These are phyloP conservation scores for Naja naja DNA, from an alignment of 2,113 vertebrate genomes.

Conservation along the genomic window DNA sequence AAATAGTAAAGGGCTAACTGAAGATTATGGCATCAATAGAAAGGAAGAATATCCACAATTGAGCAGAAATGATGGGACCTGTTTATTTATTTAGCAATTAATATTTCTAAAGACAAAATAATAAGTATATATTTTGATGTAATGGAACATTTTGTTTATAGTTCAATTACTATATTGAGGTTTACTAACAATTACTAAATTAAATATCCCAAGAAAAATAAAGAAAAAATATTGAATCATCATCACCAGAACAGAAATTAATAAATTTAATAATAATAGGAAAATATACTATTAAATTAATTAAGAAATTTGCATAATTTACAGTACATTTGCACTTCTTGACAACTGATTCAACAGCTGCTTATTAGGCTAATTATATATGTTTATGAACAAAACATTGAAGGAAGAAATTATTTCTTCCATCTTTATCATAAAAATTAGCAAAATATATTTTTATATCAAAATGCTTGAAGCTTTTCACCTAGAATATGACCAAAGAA, in stretches of 20 bases:
- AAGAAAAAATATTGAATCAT: constrained; percentile 50
- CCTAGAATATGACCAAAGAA: constrained; percentile 51
- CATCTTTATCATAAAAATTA: constrained; percentile 54
- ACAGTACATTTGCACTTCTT: constrained; percentile 65
- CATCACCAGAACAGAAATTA: constrained; percentile 44
- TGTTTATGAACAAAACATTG: constrained; percentile 58
- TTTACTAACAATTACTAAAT: constrained; percentile 50
- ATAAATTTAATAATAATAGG: constrained; percentile 65
- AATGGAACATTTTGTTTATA: constrained; percentile 7
- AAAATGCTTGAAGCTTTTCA: constrained; percentile 37
- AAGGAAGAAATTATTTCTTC: constrained; percentile 56
- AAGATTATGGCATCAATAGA: background rate
- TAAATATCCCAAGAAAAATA: constrained; percentile 50
- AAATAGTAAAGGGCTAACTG: background rate
- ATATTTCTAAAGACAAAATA: background rate
- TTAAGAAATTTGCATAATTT: constrained; percentile 73
- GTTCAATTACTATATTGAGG: constrained; percentile 17
- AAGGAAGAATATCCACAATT: background rate
- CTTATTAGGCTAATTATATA: constrained; percentile 59
- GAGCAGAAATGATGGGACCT: background rate
- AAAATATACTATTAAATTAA: constrained; percentile 75
- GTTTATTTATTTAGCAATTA: background rate
- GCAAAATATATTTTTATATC: constrained; percentile 27
- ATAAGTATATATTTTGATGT: background rate
- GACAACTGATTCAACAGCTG: constrained; percentile 56